phyloP scores from a whole-genome alignment of 2,888 invertebrate species.

The Protodeltote pygarga region DNA sequence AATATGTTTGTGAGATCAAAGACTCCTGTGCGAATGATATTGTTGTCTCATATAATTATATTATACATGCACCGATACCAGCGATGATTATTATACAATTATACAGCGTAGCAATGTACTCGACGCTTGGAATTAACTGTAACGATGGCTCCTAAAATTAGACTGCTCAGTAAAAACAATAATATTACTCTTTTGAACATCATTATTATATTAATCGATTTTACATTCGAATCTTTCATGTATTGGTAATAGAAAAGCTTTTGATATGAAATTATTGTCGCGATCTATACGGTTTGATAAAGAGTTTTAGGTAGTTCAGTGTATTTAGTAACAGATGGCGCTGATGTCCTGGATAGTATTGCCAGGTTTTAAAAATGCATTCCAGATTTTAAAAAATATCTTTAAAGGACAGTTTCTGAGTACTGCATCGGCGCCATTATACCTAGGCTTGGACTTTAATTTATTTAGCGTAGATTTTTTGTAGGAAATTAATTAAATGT shows the following conservation, averaged over 20 bases:
- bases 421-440: conserved; percentile 45
- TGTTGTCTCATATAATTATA: conserved; percentile 24
- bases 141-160: conserved; percentile 60
- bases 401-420: conserved; percentile 53
- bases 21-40: conserved; percentile 44
- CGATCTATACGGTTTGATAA: conserved; percentile 39
- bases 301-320: conserved; percentile 37
- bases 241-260: conserved; percentile 54
- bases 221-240: conserved; percentile 46
- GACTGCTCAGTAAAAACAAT: conserved; percentile 55
- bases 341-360: conserved; percentile 48
- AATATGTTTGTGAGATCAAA: conserved; percentile 42
- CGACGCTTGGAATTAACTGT: conserved; percentile 54
- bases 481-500: conserved; percentile 55
- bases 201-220: conserved; percentile 50
- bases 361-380: conserved; percentile 71
- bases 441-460: conserved; percentile 57
- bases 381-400: conserved; percentile 64
- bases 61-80: conserved; percentile 37
- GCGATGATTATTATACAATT: conserved; percentile 41
- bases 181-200: conserved; percentile 39
- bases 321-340: conserved; percentile 39
- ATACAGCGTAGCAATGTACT: conserved; percentile 38
- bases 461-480: conserved; percentile 68
- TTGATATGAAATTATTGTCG: conserved; percentile 55